A percentile compares a stretch with the other conserved stretches of the same genome.
Evolutionary conservation across 2,888 invertebrate genomes (phyloP).

Genomic region (Pseudoips prasinana): DNA sequence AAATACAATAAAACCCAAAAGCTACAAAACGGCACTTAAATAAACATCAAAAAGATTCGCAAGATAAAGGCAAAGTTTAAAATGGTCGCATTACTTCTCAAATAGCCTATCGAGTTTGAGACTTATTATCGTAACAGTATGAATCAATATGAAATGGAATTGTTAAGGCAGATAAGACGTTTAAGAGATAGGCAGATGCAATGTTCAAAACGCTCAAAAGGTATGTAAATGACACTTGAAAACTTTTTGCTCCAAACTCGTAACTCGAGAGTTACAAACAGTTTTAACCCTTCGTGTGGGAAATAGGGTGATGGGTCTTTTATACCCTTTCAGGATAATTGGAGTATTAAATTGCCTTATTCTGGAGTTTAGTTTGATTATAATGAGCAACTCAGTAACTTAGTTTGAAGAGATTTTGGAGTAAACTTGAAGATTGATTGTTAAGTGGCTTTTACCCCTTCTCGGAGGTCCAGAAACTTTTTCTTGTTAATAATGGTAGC

Average conservation of each 20-base stretch:
- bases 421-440: not conserved
- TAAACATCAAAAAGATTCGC: too few species aligned
- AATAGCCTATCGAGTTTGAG: too few species aligned
- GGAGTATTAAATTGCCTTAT: constrained; percentile 26
- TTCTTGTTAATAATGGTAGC: too few species aligned
- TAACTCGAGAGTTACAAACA: constrained; percentile 16
- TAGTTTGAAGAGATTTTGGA: constrained; percentile 10
- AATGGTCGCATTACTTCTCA: too few species aligned
- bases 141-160: too few species aligned
- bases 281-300: constrained; percentile 29
- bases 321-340: constrained; percentile 27
- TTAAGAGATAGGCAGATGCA: constrained; percentile 1
- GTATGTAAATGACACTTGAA: constrained; percentile 22
- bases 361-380: constrained; percentile 7
- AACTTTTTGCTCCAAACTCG: constrained; percentile 23
- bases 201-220: constrained; percentile 13
- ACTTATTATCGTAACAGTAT: too few species aligned
- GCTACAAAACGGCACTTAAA: too few species aligned
- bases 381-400: constrained; percentile 15
- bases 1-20: too few species aligned
- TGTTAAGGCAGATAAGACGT: too few species aligned
- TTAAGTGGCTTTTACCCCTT: too few species aligned
- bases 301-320: constrained; percentile 16
- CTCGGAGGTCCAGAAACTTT: too few species aligned
- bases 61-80: too few species aligned